Percentiles rank a stretch among this genome's conserved stretches.
Evolutionary conservation across 2,888 invertebrate genomes (phyloP).

Genomic region (Spisula solida): DNA sequence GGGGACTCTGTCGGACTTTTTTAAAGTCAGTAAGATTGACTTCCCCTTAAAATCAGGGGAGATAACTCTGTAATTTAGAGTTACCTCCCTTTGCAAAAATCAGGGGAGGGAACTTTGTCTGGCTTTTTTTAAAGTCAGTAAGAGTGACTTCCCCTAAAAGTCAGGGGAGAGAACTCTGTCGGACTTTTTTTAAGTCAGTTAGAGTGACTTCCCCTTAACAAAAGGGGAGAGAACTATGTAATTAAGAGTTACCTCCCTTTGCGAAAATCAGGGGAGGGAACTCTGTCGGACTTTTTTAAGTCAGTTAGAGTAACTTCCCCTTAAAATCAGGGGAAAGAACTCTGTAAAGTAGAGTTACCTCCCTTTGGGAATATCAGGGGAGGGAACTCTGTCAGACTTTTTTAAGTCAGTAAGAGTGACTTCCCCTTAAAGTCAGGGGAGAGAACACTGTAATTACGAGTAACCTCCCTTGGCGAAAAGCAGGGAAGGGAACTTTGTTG

Average conservation of each 20-base stretch:
- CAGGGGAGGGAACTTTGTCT: neutral
- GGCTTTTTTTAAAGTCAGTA: neutral
- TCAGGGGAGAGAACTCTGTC: neutral
- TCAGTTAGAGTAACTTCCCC: too few relatives aligned
- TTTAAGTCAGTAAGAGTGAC: too few relatives aligned
- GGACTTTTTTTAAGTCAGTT: neutral
- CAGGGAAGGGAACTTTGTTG: too few relatives aligned
- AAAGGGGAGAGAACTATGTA: too few relatives aligned
- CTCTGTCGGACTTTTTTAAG: neutral
- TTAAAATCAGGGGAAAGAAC: too few relatives aligned
- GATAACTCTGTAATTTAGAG: neutral
- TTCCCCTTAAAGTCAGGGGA: too few relatives aligned
- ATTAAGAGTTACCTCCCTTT: too few relatives aligned
- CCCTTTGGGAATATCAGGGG: neutral
- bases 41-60: neutral
- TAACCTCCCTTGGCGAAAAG: too few relatives aligned
- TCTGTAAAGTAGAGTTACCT: too few relatives aligned
- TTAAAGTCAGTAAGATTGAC: neutral
- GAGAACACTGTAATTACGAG: too few relatives aligned
- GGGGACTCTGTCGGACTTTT: neutral
- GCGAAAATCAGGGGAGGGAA: too few relatives aligned
- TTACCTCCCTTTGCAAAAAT: neutral
- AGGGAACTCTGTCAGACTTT: neutral
- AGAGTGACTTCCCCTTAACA: too few relatives aligned
- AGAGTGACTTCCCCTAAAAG: neutral